These are phyloP conservation scores for Halichoerus grypus DNA, from an alignment of 2,113 vertebrate species.

Conservation along the genomic window DNA sequence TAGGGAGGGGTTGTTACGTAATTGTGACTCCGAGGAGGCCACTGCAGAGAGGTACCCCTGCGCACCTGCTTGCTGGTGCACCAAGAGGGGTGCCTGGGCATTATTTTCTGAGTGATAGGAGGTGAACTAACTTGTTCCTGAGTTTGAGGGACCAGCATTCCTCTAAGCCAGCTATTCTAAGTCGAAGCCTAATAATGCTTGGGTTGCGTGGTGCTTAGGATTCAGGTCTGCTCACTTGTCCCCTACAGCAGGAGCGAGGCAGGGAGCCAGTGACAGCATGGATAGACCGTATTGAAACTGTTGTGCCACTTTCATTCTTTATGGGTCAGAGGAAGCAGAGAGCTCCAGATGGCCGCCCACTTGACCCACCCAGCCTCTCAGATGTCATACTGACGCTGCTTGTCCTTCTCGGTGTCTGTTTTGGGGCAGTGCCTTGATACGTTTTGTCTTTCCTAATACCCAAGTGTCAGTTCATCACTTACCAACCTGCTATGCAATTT, in stretches of 20 bases:
- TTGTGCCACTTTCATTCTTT: accelerated
- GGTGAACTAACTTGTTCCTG: background rate
- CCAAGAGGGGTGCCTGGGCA: accelerated
- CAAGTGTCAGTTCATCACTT: background rate
- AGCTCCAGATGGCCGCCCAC: background rate
- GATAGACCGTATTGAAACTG: accelerated
- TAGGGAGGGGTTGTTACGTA: background rate
- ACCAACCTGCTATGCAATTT: background rate
- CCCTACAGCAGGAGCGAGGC: accelerated
- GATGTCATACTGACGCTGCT: background rate
- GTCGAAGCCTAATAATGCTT: accelerated
- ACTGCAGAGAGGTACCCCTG: background rate
- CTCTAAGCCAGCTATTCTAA: background rate
- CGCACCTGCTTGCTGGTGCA: accelerated
- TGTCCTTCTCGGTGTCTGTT: background rate
- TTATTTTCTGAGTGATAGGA: background rate
- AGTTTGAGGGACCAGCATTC: background rate
- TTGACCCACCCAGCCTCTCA: too few species aligned
- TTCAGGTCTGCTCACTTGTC: background rate
- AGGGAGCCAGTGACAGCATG: accelerated
- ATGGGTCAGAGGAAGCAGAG: background rate
- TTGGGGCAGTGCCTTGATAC: background rate
- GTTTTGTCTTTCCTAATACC: background rate
- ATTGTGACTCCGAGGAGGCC: background rate
- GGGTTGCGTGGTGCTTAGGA: background rate